Conservation (phyloP, 2,888 invertebrate genomes). For the Chymomyza fuscimana region DNA sequence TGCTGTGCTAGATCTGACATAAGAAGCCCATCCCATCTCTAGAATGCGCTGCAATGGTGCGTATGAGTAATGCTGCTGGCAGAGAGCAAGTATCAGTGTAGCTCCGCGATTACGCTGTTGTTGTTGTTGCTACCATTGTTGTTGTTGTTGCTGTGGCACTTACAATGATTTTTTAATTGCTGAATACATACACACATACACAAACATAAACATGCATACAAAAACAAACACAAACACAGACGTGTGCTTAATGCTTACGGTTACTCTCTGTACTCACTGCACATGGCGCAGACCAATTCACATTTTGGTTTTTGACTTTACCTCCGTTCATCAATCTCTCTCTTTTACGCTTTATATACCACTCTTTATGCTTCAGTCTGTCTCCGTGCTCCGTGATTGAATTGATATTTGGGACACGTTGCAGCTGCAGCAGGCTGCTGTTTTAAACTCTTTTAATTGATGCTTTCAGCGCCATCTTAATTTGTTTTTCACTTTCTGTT, state of each 20-base stretch:
- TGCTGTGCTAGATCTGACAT: neutral
- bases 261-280: neutral
- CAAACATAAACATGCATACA: neutral
- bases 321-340: neutral
- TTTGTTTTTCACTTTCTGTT: conserved; percentile 30
- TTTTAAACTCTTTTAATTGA: conserved; percentile 41
- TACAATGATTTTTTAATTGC: conserved; percentile 54
- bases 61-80: conserved; percentile 8
- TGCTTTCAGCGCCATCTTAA: conserved; percentile 41
- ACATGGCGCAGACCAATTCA: neutral
- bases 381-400: conserved; percentile 35
- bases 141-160: conserved; percentile 30
- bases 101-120: neutral
- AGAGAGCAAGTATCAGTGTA: neutral
- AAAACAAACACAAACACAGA: neutral
- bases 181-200: conserved; percentile 42
- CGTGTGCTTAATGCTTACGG: neutral
- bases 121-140: conserved; percentile 13
- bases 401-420: conserved; percentile 51
- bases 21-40: neutral
- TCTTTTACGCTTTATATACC: conserved; percentile 2
- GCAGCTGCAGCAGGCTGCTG: conserved; percentile 25
- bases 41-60: neutral
- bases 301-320: neutral
- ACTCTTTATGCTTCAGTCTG: conserved; percentile 12